These are phyloP conservation scores for Phylloscopus trochilus DNA, from an alignment of 2,113 vertebrate genomes.

Conservation along the genomic window DNA sequence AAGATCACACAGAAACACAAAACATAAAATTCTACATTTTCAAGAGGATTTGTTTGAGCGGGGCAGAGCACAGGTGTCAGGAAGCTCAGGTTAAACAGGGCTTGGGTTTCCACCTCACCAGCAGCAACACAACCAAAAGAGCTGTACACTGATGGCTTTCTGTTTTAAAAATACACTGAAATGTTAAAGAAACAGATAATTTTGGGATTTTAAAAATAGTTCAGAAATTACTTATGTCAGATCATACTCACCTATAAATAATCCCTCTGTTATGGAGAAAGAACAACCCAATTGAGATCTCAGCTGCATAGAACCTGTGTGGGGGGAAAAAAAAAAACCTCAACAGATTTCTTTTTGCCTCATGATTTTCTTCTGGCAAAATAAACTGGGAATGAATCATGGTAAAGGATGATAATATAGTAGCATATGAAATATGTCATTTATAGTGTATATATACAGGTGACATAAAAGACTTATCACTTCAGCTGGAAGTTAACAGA, in stretches of 20 bases:
- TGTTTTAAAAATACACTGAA: background rate
- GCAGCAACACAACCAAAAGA: background rate
- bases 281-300: constrained; percentile 81
- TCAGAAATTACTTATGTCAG: background rate
- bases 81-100: background rate
- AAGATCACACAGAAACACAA: background rate
- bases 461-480: background rate
- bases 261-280: constrained; percentile 85
- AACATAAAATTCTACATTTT: background rate
- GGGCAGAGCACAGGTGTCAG: background rate
- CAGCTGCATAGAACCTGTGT: constrained; percentile 82
- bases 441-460: background rate
- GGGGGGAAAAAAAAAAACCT: background rate
- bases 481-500: background rate
- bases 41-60: background rate
- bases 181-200: background rate
- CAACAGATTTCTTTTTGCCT: background rate
- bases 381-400: background rate
- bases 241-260: constrained; percentile 86
- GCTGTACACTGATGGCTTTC: background rate
- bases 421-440: background rate
- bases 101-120: background rate
- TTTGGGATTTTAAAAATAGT: background rate
- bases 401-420: background rate
- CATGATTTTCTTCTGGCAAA: background rate